Conservation (phyloP, 2,797 vertebrate species). For the Rhinoraja longicauda region DNA sequence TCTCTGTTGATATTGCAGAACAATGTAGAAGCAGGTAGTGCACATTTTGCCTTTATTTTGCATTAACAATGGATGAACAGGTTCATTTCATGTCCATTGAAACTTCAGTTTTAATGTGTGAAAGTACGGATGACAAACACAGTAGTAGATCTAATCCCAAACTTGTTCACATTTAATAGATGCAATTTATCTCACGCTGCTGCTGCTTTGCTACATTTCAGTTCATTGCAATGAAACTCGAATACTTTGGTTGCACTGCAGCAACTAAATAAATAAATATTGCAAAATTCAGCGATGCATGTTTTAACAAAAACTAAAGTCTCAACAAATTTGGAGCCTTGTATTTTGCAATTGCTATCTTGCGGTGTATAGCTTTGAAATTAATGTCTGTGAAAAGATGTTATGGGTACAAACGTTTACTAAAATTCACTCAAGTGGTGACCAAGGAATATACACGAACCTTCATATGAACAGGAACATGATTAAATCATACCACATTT, state of each 20-base stretch:
- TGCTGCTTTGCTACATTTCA: background rate
- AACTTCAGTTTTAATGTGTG: background rate
- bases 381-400: background rate
- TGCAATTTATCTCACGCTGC: background rate
- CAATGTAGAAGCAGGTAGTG: too few species aligned
- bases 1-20: too few species aligned
- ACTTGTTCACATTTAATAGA: background rate
- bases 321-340: background rate
- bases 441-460: too few species aligned
- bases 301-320: background rate
- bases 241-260: background rate
- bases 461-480: too few species aligned
- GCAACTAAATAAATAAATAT: background rate
- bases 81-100: background rate
- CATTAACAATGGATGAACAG: background rate
- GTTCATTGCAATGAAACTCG: background rate
- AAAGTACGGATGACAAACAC: background rate
- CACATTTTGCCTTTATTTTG: background rate
- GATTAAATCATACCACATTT: background rate
- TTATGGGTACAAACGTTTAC: background rate
- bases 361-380: background rate
- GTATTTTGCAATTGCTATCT: background rate
- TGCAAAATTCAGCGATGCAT: background rate
- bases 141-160: background rate
- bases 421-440: too few species aligned